Evolutionary conservation across 2,888 invertebrate species (phyloP).

Genomic region (Eristalinus aeneus): DNA sequence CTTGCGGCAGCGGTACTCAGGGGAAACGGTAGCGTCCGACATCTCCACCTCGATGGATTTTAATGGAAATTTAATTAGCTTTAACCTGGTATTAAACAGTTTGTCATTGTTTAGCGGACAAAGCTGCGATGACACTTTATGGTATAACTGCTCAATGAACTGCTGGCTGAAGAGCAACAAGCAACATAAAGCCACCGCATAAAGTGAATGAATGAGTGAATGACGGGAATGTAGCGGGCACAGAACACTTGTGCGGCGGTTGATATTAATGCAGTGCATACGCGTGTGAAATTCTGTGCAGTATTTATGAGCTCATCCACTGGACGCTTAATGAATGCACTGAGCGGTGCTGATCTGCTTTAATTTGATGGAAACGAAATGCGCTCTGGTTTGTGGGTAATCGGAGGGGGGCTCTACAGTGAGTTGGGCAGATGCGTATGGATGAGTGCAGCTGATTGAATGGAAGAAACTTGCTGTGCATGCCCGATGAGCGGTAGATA

Average conservation of each 20-base stretch:
- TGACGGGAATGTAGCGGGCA: neutral
- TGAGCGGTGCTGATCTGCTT: neutral
- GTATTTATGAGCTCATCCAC: neutral
- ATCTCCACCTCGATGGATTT: constrained; percentile 13
- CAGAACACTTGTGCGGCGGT: neutral
- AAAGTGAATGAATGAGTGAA: neutral
- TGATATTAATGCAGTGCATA: neutral
- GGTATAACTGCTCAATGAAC: neutral
- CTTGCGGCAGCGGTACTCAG: neutral
- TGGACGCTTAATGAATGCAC: neutral
- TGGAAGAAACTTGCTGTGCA: no score
- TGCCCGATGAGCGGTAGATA: no score
- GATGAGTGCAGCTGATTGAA: no score
- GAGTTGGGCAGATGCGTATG: no score
- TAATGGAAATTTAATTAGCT: constrained; percentile 32
- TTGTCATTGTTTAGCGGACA: constrained; percentile 25
- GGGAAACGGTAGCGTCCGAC: neutral
- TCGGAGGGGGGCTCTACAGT: neutral
- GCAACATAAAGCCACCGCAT: neutral
- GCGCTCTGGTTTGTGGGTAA: neutral
- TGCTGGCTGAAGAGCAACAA: neutral
- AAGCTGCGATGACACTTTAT: constrained; percentile 5
- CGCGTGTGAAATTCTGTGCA: neutral
- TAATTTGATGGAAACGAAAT: neutral
- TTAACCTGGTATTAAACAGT: constrained; percentile 33